These are phyloP conservation scores for Gephyroberyx darwinii DNA, from an alignment of 2,797 vertebrate species.

Conservation along the genomic window DNA sequence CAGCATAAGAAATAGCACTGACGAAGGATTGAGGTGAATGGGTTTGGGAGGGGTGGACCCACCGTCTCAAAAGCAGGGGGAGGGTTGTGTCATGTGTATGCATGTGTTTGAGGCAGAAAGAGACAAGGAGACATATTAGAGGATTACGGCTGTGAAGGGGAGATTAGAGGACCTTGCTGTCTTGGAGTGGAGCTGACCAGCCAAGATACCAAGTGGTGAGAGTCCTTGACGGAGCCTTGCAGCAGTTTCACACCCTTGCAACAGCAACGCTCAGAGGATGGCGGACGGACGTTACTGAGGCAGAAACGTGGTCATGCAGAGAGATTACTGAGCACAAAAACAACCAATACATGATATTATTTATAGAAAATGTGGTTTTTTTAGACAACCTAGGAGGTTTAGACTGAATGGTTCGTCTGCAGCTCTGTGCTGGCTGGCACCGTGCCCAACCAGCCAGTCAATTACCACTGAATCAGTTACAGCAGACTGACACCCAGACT, in stretches of 20 bases:
- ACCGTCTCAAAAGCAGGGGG: conserved; percentile 39
- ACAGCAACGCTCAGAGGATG: conserved; percentile 16
- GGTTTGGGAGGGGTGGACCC: conserved; percentile 44
- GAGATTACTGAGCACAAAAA: conserved; percentile 1
- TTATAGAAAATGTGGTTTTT: not conserved
- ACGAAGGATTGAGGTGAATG: conserved; percentile 63
- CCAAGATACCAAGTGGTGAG: conserved; percentile 2
- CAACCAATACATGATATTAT: not conserved
- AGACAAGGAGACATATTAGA: conserved; percentile 51
- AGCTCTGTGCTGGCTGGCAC: conserved; percentile 53
- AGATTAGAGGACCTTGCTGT: conserved; percentile 43
- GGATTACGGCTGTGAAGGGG: conserved; percentile 55
- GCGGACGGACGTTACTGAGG: not conserved
- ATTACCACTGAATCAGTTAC: conserved; percentile 68
- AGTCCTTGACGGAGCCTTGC: conserved; percentile 14
- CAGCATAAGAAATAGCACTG: conserved; percentile 47
- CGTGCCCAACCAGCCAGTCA: conserved; percentile 52
- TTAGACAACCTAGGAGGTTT: not conserved
- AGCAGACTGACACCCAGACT: conserved; percentile 70
- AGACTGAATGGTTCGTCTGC: conserved; percentile 28
- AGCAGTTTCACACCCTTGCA: conserved; percentile 26
- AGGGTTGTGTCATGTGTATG: conserved; percentile 23
- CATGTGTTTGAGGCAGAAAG: conserved; percentile 46
- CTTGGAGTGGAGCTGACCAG: conserved; percentile 7
- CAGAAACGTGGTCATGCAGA: too few species aligned